Conservation (phyloP, 64 coral and sea anemone genomes). For the Catalaphyllia jardinei region DNA sequence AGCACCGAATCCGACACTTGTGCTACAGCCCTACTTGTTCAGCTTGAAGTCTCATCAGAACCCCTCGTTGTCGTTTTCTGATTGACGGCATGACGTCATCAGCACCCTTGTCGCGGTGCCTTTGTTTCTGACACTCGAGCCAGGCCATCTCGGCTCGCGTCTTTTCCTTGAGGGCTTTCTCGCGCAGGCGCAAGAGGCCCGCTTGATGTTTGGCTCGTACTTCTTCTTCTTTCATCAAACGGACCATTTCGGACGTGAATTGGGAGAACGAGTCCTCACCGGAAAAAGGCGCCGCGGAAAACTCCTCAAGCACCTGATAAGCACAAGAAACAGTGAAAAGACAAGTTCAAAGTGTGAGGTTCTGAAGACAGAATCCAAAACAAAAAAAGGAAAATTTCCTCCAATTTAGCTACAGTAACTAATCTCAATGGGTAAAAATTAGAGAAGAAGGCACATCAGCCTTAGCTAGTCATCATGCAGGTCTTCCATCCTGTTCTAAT, state of each 20-base stretch:
- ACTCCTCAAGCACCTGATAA: conserved; percentile 25
- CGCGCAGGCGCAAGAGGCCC: conserved; percentile 83
- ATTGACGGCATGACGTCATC: conserved; percentile 98
- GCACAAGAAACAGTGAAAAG: not conserved
- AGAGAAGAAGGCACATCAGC: too few relatives aligned
- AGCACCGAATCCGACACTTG: not conserved
- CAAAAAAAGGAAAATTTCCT: too few relatives aligned
- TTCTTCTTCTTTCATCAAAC: conserved; percentile 93
- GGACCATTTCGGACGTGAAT: conserved; percentile 98
- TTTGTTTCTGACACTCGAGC: conserved; percentile 90
- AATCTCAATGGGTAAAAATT: too few relatives aligned
- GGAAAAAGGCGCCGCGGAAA: conserved; percentile 71
- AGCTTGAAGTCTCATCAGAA: conserved; percentile 85
- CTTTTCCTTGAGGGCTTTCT: conserved; percentile 97
- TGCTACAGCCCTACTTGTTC: conserved; percentile 67
- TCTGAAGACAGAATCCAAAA: too few relatives aligned
- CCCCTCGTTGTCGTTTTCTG: conserved; percentile 88
- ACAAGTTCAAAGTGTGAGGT: too few relatives aligned
- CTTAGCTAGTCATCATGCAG: too few relatives aligned
- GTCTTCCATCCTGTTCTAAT: too few relatives aligned
- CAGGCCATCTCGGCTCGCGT: conserved; percentile 97
- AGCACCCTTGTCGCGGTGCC: conserved; percentile 80
- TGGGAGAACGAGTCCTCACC: conserved; percentile 96
- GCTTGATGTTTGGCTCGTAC: conserved; percentile 90
- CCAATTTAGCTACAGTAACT: too few relatives aligned